Conservation (phyloP, 2,113 vertebrate genomes). For the Thalassoma bifasciatum region DNA sequence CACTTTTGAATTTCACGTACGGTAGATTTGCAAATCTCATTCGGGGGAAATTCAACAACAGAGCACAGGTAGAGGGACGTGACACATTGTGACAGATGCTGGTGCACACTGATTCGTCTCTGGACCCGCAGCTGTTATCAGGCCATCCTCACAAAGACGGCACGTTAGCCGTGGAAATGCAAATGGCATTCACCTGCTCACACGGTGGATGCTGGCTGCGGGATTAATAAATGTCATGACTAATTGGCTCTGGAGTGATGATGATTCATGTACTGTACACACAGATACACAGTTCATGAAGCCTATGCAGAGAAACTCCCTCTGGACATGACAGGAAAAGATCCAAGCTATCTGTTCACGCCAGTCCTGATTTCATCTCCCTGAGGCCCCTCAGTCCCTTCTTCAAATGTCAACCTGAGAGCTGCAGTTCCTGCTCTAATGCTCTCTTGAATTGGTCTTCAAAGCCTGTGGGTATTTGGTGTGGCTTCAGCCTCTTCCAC, state of each 20-base stretch:
- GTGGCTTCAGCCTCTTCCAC: too few species aligned
- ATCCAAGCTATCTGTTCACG: constrained; percentile 27
- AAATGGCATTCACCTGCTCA: constrained; percentile 4
- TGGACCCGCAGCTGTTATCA: constrained; percentile 26
- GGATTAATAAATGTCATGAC: constrained; percentile 44
- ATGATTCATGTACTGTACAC: constrained; percentile 15
- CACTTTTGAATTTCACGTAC: constrained; percentile 31
- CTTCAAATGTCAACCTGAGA: constrained; percentile 61
- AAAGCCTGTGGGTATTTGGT: not conserved
- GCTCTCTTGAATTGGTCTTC: constrained; percentile 37
- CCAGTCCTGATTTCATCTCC: constrained; percentile 44
- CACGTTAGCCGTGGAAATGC: not conserved
- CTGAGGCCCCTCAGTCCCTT: constrained; percentile 31
- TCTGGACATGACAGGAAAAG: constrained; percentile 6
- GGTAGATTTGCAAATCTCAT: constrained; percentile 42
- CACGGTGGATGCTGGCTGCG: not conserved
- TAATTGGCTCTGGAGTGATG: constrained; percentile 48
- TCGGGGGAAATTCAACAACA: constrained; percentile 12
- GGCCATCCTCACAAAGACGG: constrained; percentile 34
- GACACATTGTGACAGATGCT: constrained; percentile 15
- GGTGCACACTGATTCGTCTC: not conserved
- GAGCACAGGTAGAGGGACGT: constrained; percentile 29
- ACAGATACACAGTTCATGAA: not conserved
- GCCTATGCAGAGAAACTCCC: not conserved
- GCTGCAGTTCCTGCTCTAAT: not conserved